Percentiles rank a stretch among this genome's conserved stretches.
These are phyloP conservation scores for Protonemura montana DNA, from an alignment of 2,888 invertebrate species.

Conservation along the genomic window DNA sequence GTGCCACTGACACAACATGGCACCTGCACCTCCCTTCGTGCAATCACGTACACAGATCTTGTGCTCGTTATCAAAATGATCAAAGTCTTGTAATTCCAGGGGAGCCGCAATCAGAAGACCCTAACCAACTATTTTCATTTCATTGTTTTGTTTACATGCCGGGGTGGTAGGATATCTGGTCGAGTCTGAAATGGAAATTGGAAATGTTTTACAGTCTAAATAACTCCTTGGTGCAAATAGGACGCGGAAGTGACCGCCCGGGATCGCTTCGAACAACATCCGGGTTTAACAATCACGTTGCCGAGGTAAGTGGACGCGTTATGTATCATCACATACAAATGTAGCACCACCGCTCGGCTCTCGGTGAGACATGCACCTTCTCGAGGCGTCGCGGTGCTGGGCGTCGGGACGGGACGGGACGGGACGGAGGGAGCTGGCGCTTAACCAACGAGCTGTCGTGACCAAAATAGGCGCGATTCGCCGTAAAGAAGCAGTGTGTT, in stretches of 20 bases:
- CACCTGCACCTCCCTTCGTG: too few species aligned
- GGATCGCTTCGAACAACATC: neutral
- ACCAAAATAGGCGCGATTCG: slow-evolving; percentile 54
- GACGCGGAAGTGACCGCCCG: neutral
- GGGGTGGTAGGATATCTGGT: neutral
- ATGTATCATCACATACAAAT: too few species aligned
- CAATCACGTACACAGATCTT: too few species aligned
- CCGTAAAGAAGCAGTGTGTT: slow-evolving; percentile 14
- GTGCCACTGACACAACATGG: too few species aligned
- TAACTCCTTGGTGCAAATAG: neutral
- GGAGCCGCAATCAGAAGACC: too few species aligned
- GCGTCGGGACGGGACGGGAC: neutral
- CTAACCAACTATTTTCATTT: neutral
- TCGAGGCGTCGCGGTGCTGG: neutral
- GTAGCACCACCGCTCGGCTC: too few species aligned
- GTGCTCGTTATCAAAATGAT: too few species aligned
- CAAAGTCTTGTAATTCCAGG: too few species aligned
- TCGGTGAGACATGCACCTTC: too few species aligned
- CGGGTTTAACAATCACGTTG: neutral
- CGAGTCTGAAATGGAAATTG: neutral
- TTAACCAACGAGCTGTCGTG: slow-evolving; percentile 45
- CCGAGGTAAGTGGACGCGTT: neutral
- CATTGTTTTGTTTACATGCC: neutral
- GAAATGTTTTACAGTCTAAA: neutral
- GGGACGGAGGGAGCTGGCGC: slow-evolving; percentile 32